Evolutionary conservation across 2,797 vertebrate genomes (phyloP).

Genomic region (Enteromius viviparus): DNA sequence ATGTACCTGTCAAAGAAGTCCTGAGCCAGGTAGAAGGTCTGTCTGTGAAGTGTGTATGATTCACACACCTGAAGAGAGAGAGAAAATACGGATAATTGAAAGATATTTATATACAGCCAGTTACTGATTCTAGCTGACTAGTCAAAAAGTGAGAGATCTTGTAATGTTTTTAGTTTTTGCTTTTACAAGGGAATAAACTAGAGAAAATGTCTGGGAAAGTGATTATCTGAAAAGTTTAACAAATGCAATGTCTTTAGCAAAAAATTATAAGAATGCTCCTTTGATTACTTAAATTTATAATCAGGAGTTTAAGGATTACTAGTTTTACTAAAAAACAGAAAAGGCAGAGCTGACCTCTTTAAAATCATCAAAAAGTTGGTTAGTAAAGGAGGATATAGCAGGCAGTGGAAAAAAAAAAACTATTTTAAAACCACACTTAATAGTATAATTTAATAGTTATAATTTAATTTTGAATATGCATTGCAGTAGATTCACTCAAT

Average conservation of each 20-base stretch:
- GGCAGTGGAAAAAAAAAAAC: neutral
- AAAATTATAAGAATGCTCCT: neutral
- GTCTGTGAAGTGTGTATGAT: conserved; percentile 86
- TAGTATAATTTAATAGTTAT: no score
- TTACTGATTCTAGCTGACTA: neutral
- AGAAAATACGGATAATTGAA: neutral
- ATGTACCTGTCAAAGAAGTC: conserved; percentile 94
- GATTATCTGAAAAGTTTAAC: neutral
- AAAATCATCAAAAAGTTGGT: neutral
- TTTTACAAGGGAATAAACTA: neutral
- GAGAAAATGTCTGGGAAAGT: neutral
- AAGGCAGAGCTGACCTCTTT: neutral
- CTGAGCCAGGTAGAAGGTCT: conserved; percentile 93
- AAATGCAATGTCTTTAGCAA: neutral
- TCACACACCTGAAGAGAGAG: conserved; percentile 82
- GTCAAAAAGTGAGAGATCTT: neutral
- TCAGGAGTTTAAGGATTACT: neutral
- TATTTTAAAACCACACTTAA: no score
- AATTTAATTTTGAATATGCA: no score
- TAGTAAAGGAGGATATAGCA: no score
- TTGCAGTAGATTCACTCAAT: no score
- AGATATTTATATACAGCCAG: neutral
- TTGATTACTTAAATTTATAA: neutral
- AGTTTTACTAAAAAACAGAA: neutral
- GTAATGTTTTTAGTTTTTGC: neutral